Evolutionary conservation across 2,113 vertebrate species (phyloP).

Genomic region (Mustela nigripes): DNA sequence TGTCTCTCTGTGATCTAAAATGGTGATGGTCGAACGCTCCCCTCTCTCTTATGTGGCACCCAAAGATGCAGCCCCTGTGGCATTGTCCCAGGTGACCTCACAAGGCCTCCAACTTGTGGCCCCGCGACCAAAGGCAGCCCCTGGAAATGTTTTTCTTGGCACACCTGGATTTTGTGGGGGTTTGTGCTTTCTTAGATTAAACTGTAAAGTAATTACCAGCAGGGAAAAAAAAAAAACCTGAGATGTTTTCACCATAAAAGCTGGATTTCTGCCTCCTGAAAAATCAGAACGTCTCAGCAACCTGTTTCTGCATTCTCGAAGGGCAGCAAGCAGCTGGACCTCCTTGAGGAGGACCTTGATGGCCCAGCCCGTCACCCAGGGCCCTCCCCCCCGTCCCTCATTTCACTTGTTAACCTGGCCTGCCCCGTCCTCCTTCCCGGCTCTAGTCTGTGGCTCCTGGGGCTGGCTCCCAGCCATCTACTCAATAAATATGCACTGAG

Average conservation of each 20-base stretch:
- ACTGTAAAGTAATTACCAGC: background rate
- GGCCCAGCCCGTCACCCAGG: rapidly evolving
- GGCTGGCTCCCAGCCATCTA: background rate
- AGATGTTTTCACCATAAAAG: conserved; percentile 16
- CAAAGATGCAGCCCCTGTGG: background rate
- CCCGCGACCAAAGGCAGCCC: background rate
- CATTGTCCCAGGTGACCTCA: background rate
- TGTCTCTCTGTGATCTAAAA: background rate
- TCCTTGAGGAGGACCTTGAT: background rate
- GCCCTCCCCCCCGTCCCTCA: no score
- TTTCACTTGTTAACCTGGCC: background rate
- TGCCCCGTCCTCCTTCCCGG: background rate
- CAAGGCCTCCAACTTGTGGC: background rate
- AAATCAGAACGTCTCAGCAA: background rate
- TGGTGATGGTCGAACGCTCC: rapidly evolving
- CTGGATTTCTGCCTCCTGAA: background rate
- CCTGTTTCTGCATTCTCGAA: background rate
- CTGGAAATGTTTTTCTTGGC: background rate
- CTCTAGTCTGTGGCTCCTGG: background rate
- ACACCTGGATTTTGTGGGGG: background rate
- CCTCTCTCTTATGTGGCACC: background rate
- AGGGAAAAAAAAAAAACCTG: background rate
- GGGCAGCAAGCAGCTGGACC: background rate
- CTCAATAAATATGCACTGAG: rapidly evolving
- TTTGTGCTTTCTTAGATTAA: background rate